Evolutionary conservation across 2,113 vertebrate genomes (phyloP).

Genomic region (Centropus bengalensis): DNA sequence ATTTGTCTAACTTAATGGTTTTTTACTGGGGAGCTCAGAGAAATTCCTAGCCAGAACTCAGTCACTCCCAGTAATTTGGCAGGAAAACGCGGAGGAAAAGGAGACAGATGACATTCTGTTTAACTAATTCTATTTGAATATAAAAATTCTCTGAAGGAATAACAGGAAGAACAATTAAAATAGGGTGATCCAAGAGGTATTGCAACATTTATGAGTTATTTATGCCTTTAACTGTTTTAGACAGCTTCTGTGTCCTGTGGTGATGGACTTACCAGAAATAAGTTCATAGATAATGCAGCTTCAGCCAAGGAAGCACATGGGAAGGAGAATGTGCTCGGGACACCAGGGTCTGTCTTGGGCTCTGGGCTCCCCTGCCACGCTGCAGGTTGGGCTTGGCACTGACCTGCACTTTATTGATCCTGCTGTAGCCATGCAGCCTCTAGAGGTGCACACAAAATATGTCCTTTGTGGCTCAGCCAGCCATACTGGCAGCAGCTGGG

Average conservation of each 20-base stretch:
- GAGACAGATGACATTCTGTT: neutral
- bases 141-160: neutral
- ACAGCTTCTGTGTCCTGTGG: neutral
- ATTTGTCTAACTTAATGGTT: neutral
- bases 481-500: neutral
- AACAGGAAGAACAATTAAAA: neutral
- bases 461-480: neutral
- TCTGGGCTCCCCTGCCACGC: rapidly evolving
- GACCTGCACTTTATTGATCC: neutral
- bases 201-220: neutral
- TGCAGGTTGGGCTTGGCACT: rapidly evolving
- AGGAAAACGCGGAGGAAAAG: neutral
- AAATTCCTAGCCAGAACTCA: neutral
- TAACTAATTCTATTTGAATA: neutral
- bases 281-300: neutral
- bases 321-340: neutral
- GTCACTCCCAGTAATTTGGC: neutral
- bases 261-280: neutral
- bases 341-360: rapidly evolving
- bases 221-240: neutral
- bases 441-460: rapidly evolving
- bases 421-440: rapidly evolving
- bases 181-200: neutral
- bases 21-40: neutral
- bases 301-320: neutral